Conservation (phyloP, 1,140 invertebrate species). For the Achroia grisella region DNA sequence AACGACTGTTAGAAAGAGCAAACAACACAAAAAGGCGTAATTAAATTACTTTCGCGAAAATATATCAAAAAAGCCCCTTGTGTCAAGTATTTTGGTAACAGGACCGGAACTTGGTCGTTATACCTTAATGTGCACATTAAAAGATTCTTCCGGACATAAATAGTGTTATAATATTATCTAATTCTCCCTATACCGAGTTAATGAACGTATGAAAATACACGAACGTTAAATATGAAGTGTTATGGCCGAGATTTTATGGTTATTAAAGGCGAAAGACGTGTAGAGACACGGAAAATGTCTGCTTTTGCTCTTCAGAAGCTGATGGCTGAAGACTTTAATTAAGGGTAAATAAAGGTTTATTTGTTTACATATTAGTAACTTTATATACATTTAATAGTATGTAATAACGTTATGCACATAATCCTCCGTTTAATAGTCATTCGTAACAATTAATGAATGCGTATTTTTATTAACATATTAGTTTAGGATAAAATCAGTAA, state of each 20-base stretch:
- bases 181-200: slow-evolving; percentile 5
- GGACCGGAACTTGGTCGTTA: too few relatives aligned
- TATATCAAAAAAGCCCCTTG: too few relatives aligned
- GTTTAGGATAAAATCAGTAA: too few relatives aligned
- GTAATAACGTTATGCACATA: too few relatives aligned
- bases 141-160: slow-evolving; percentile 5
- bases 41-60: slow-evolving; percentile 6
- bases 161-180: slow-evolving; percentile 9
- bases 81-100: too few relatives aligned
- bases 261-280: slow-evolving; percentile 16
- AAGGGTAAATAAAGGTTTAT: background rate
- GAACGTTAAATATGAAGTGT: slow-evolving; percentile 19
- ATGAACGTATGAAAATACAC: slow-evolving; percentile 18
- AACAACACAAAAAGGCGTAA: slow-evolving; percentile 2
- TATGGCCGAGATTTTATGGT: slow-evolving; percentile 24
- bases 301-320: background rate
- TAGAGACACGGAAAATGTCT: slow-evolving; percentile 1
- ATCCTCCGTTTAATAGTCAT: too few relatives aligned
- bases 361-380: too few relatives aligned
- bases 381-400: too few relatives aligned
- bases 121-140: slow-evolving; percentile 9
- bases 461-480: too few relatives aligned
- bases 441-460: too few relatives aligned
- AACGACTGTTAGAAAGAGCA: slow-evolving; percentile 1
- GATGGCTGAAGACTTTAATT: background rate